Evolutionary conservation across 2,113 vertebrate genomes (phyloP).

Genomic region (Mastomys coucha): DNA sequence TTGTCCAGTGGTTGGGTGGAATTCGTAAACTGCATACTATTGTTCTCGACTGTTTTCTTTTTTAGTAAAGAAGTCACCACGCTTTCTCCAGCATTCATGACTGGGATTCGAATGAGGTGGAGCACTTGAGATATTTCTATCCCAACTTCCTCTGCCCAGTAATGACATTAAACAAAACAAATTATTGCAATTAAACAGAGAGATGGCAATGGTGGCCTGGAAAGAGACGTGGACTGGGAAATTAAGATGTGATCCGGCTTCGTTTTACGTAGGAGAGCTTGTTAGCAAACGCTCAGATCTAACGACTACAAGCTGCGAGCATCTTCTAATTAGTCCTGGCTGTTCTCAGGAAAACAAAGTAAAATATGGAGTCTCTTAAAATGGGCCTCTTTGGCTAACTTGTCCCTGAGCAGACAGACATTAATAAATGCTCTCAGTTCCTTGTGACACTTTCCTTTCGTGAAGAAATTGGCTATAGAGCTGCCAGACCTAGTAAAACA

Average conservation of each 20-base stretch:
- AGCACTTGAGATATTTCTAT: slow-evolving; percentile 85
- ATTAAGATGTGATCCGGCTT: slow-evolving; percentile 67
- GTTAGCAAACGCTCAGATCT: slow-evolving; percentile 66
- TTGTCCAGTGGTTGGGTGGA: slow-evolving; percentile 90
- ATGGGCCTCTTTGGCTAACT: slow-evolving; percentile 67
- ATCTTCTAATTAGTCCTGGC: slow-evolving; percentile 72
- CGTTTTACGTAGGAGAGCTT: slow-evolving; percentile 63
- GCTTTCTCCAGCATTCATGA: slow-evolving; percentile 84
- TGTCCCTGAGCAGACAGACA: slow-evolving; percentile 72
- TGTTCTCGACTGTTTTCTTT: slow-evolving; percentile 88
- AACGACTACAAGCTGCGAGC: slow-evolving; percentile 66
- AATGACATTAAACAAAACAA: slow-evolving; percentile 72
- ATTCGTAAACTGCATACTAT: slow-evolving; percentile 91
- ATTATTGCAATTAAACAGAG: slow-evolving; percentile 61
- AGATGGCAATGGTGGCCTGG: slow-evolving; percentile 38
- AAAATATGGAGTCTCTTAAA: slow-evolving; percentile 59
- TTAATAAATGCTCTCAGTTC: slow-evolving; percentile 65
- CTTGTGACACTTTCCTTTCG: slow-evolving; percentile 66
- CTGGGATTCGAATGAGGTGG: slow-evolving; percentile 82
- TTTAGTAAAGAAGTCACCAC: slow-evolving; percentile 85
- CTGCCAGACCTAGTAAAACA: slow-evolving; percentile 77
- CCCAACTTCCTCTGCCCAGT: slow-evolving; percentile 78
- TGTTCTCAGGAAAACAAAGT: slow-evolving; percentile 55
- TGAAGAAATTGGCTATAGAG: slow-evolving; percentile 75
- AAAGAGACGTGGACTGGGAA: not conserved